phyloP scores from a whole-genome alignment of 2,888 invertebrate genomes.

The Cataglyphis albicans region DNA sequence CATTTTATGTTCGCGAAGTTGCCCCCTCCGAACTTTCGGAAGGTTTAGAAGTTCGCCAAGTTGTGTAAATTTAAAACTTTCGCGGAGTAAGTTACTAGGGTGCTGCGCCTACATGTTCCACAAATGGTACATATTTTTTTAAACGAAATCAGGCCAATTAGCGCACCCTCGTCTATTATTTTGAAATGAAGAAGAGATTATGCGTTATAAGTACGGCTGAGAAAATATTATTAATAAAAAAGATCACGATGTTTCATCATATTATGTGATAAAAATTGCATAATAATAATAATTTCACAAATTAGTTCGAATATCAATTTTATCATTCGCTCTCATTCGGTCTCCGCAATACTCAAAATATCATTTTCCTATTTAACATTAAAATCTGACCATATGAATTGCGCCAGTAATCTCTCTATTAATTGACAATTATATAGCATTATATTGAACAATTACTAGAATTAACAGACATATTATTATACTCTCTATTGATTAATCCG shows the following conservation, averaged over 20 bases:
- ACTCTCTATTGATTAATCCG: slow-evolving; percentile 32
- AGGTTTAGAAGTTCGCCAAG: slow-evolving; percentile 58
- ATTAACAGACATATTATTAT: slow-evolving; percentile 48
- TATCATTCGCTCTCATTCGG: neutral
- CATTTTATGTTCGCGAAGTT: slow-evolving; percentile 53
- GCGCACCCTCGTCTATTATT: neutral
- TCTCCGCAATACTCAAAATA: slow-evolving; percentile 5
- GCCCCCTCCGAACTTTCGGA: slow-evolving; percentile 50
- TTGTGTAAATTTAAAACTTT: slow-evolving; percentile 70
- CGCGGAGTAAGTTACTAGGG: slow-evolving; percentile 60
- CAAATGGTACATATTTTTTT: slow-evolving; percentile 49
- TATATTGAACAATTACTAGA: slow-evolving; percentile 50
- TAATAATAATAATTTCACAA: neutral
- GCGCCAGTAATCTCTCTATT: slow-evolving; percentile 38
- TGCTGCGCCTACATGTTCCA: slow-evolving; percentile 15
- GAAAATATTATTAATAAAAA: neutral
- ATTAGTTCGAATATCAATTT: neutral
- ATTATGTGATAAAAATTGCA: neutral
- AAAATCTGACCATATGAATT: slow-evolving; percentile 21
- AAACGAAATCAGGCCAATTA: slow-evolving; percentile 47
- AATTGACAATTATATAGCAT: slow-evolving; percentile 50
- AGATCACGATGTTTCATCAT: neutral
- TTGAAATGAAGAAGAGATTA: slow-evolving; percentile 2
- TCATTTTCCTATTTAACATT: slow-evolving; percentile 22
- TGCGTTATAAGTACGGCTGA: neutral